These are phyloP conservation scores for Archips xylosteana DNA, from an alignment of 2,888 invertebrate species.

Conservation along the genomic window DNA sequence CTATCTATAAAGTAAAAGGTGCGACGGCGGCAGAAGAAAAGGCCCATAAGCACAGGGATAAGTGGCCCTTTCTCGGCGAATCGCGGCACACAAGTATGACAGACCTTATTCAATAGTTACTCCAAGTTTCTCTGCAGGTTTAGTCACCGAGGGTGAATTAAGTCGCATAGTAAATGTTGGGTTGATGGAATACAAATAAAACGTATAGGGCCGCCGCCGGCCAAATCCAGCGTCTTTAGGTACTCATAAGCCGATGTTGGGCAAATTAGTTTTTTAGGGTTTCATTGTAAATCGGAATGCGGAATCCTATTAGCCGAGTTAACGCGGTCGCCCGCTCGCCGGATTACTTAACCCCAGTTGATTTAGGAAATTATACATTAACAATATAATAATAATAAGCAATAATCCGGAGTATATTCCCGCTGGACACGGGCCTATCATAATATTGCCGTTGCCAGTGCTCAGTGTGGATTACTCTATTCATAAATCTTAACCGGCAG, in stretches of 20 bases:
- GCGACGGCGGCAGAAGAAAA: constrained; percentile 19
- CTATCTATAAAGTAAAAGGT: constrained; percentile 14
- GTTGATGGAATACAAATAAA: constrained; percentile 38
- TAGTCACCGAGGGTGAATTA: constrained; percentile 3
- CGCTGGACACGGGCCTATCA: background rate
- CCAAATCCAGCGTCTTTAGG: constrained; percentile 5
- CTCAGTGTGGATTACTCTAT: background rate
- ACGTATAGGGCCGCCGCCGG: background rate
- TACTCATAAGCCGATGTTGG: constrained; percentile 35
- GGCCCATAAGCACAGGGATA: constrained; percentile 21
- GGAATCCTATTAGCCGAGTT: constrained; percentile 35
- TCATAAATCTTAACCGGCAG: background rate
- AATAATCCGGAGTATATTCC: background rate
- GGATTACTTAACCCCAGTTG: constrained; percentile 23
- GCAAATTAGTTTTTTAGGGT: constrained; percentile 39
- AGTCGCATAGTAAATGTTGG: constrained; percentile 15
- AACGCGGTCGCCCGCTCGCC: constrained; percentile 25
- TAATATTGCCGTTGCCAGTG: constrained; percentile 1
- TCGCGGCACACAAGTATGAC: background rate
- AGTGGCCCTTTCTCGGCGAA: constrained; percentile 15
- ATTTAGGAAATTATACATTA: constrained; percentile 22
- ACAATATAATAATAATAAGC: constrained; percentile 4
- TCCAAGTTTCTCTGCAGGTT: background rate
- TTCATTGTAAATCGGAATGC: constrained; percentile 39
- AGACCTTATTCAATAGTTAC: constrained; percentile 4